Evolutionary conservation across 2,113 vertebrate genomes (phyloP).

Genomic region (Misgurnus mizolepis): DNA sequence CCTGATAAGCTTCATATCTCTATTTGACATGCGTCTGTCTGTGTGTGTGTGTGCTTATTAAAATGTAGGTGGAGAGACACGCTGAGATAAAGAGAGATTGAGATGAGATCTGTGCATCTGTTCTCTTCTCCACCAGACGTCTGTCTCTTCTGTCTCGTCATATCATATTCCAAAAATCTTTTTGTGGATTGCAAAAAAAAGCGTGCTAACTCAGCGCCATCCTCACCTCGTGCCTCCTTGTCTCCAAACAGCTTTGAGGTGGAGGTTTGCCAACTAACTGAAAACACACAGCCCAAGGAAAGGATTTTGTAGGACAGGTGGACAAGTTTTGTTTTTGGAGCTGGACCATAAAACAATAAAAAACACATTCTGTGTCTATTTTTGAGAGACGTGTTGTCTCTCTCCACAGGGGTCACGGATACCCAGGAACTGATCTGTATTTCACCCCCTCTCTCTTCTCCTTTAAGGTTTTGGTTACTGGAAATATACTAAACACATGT

Average conservation of each 20-base stretch:
- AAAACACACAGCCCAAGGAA: not conserved
- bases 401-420: too few relatives aligned
- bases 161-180: slow-evolving; percentile 62
- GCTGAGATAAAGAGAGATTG: not conserved
- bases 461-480: too few relatives aligned
- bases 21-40: not conserved
- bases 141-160: slow-evolving; percentile 41
- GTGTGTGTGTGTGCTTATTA: not conserved
- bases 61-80: slow-evolving; percentile 1
- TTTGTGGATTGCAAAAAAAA: slow-evolving; percentile 35
- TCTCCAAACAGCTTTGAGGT: not conserved
- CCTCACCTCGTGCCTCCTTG: not conserved
- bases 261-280: not conserved
- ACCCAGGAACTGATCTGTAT: too few relatives aligned
- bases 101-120: slow-evolving; percentile 22
- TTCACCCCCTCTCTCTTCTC: too few relatives aligned
- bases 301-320: too few relatives aligned
- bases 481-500: too few relatives aligned
- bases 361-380: too few relatives aligned
- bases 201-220: not conserved
- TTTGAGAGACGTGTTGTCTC: too few relatives aligned
- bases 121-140: slow-evolving; percentile 22
- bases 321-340: too few relatives aligned
- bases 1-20: slow-evolving; percentile 3
- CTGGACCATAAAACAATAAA: too few relatives aligned